Base-by-base conservation (phyloP, 1,140 invertebrate genomes). In the Mizuhopecten yessoensis region DNA sequence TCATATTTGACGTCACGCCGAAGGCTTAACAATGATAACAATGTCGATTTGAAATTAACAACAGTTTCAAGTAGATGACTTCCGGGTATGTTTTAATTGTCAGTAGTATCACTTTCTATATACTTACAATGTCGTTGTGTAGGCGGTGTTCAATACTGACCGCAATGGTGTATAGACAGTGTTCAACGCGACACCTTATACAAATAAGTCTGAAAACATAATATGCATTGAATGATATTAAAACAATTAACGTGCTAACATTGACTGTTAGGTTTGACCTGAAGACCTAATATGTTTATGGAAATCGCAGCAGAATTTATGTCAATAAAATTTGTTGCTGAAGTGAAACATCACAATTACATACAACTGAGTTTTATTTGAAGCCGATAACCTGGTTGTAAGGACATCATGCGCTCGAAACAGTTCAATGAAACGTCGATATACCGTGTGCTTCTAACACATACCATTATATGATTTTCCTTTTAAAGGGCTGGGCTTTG, bases 401-500 rank as follows among this genome's bases (percentile, higher is more conserved):
- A n/a, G 36, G 5, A 39, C 36, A 7, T 39, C 36, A 39, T 45
- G 10, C 17, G 42, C 42, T 45, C 36, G 36, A 39, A 5, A 39
- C 36, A 39, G 36, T 39, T 39, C 42, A 45, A 17, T 45, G 17
- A 20, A 75, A 75, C 23, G n/a, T 75, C 57, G 57, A 75, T 45
- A 45, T 45, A 45, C 57, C 23, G 23, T 75, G n/a, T 75, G 29
- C 57, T 75, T 75, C 57, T 75, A 75, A 29, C 57, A 29, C n/a
- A 75, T 29, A 75, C 29, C n/a, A 75, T 23, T 49, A 49, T 75
- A 75, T n/a, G 57, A n/a, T 75, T 75, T 75, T 75, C 5, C 57
- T 75, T 75, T 75, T 75, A 75, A 75, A 75, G 57, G 57, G 57
- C 57, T 75, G n/a, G 57, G 57, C 57, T 29, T 75, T 75, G 57